These are phyloP conservation scores for Apistogramma diplotaenia DNA, from an alignment of 2,113 vertebrate species.

Conservation along the genomic window DNA sequence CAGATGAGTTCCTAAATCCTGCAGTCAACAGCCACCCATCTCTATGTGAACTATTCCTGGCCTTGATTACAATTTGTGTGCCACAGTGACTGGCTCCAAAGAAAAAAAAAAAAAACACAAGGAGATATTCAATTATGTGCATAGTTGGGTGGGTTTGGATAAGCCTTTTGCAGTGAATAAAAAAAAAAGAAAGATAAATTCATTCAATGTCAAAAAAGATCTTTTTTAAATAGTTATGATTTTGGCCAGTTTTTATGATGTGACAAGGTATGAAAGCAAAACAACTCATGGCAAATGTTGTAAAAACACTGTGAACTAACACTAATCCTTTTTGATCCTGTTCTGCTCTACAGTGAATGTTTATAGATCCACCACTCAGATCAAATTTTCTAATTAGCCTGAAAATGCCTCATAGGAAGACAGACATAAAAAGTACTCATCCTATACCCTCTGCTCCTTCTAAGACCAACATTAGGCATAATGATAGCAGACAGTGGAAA, in stretches of 20 bases:
- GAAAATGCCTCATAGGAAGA: constrained; percentile 32
- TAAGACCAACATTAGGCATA: constrained; percentile 40
- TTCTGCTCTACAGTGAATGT: constrained; percentile 31
- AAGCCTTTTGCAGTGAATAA: background rate
- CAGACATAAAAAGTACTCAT: constrained; percentile 23
- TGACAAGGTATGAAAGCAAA: background rate
- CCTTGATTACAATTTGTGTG: constrained; percentile 60
- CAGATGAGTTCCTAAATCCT: constrained; percentile 55
- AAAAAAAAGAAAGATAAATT: background rate
- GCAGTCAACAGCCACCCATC: constrained; percentile 53
- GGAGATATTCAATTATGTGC: constrained; percentile 51
- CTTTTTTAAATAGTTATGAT: background rate
- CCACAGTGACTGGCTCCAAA: constrained; percentile 35
- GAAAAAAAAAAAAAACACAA: constrained; percentile 25
- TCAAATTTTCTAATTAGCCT: constrained; percentile 58
- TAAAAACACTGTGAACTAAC: background rate
- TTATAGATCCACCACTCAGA: constrained; percentile 47
- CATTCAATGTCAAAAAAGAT: background rate
- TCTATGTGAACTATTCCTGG: constrained; percentile 41
- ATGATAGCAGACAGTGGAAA: constrained; percentile 28
- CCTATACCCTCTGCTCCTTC: background rate
- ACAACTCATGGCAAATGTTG: background rate
- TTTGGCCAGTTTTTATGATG: background rate
- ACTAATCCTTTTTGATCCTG: constrained; percentile 19
- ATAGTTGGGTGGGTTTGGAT: background rate